Percentiles rank a stretch among this genome's conserved stretches.
Evolutionary conservation across 1,140 invertebrate genomes (phyloP).

Genomic region (Orius laevigatus): DNA sequence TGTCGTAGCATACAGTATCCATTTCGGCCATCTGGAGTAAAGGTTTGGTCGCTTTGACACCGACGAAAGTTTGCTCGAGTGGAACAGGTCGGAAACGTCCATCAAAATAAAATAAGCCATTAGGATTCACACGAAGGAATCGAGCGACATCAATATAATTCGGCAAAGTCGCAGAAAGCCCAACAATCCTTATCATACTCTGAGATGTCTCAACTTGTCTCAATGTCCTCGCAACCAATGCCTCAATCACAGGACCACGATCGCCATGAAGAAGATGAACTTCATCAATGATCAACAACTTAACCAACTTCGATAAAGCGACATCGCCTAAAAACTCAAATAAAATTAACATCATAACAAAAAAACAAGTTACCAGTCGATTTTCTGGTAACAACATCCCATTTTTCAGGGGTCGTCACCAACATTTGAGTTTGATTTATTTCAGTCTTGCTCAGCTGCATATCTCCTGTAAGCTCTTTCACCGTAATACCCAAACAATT

Average conservation of each 20-base stretch:
- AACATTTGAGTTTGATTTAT: conserved; percentile 95
- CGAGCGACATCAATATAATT: conserved; percentile 94
- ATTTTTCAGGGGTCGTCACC: conserved; percentile 97
- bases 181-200: conserved; percentile 95
- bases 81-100: conserved; percentile 91
- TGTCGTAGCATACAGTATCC: conserved; percentile 88
- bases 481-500: conserved; percentile 61
- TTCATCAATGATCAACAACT: conserved; percentile 95
- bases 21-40: conserved; percentile 68
- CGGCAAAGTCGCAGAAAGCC: conserved; percentile 91
- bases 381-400: conserved; percentile 98
- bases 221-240: conserved; percentile 86
- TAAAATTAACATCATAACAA: background rate
- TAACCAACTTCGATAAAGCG: conserved; percentile 76
- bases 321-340: conserved; percentile 53
- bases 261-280: conserved; percentile 96
- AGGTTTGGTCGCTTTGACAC: conserved; percentile 65
- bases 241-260: conserved; percentile 93
- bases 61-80: conserved; percentile 79
- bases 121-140: conserved; percentile 87
- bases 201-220: conserved; percentile 89
- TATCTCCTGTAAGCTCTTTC: conserved; percentile 92
- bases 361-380: conserved; percentile 34
- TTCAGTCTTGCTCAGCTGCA: conserved; percentile 90
- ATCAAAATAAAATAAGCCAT: conserved; percentile 96